Percentiles rank a stretch among this genome's conserved stretches.
Evolutionary conservation across 2,888 invertebrate species (phyloP).

Genomic region (Pachliopta kotzebuea): DNA sequence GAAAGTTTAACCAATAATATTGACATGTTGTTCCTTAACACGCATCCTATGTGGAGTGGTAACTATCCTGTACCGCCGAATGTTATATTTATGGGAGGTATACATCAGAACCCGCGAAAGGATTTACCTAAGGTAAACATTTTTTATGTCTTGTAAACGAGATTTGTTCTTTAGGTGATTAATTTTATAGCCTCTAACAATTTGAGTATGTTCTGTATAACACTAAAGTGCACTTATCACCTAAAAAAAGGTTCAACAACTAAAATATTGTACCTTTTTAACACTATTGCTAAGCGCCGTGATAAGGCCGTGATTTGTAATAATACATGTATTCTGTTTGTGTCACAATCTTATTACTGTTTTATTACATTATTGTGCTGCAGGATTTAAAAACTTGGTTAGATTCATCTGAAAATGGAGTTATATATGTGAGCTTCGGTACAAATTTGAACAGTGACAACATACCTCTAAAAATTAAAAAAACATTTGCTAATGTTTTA

Average conservation of each 20-base stretch:
- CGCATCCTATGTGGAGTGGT: slow-evolving; percentile 51
- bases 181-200: no score
- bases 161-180: no score
- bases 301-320: no score
- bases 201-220: no score
- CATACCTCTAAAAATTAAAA: slow-evolving; percentile 40
- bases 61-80: slow-evolving; percentile 57
- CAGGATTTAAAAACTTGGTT: slow-evolving; percentile 46
- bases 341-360: not conserved
- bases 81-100: slow-evolving; percentile 59
- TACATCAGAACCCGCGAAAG: slow-evolving; percentile 48
- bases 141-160: no score
- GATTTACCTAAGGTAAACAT: slow-evolving; percentile 50
- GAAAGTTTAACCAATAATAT: slow-evolving; percentile 42
- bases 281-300: no score
- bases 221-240: no score
- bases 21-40: slow-evolving; percentile 61
- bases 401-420: slow-evolving; percentile 47
- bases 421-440: slow-evolving; percentile 55
- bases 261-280: no score
- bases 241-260: no score
- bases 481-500: slow-evolving; percentile 45
- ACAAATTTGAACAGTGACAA: slow-evolving; percentile 43
- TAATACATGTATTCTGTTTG: not conserved
- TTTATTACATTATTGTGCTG: not conserved